phyloP scores from a whole-genome alignment of 2,797 vertebrate species.

The Enteromius treurensis region DNA sequence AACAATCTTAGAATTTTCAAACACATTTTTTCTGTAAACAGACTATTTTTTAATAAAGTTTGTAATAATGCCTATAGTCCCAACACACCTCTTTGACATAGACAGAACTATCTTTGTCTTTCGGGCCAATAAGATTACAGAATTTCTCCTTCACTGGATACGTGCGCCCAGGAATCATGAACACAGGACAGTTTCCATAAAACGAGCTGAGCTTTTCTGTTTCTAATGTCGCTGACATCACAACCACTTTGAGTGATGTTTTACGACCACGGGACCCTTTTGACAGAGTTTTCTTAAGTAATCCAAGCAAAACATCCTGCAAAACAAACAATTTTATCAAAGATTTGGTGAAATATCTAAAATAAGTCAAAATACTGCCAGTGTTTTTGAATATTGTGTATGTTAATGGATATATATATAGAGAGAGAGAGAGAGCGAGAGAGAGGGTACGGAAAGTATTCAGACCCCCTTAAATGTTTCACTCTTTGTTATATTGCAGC shows the following conservation, averaged over 20 bases:
- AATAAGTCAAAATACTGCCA: neutral
- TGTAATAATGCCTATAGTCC: neutral
- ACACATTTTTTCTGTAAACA: neutral
- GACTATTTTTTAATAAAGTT: neutral
- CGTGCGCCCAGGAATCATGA: conserved; percentile 90
- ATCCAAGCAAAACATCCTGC: conserved; percentile 94
- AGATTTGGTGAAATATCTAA: neutral
- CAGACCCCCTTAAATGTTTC: too few species aligned
- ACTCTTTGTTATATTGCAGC: too few species aligned
- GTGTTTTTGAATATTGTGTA: neutral
- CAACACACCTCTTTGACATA: conserved; percentile 90
- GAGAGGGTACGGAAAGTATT: too few species aligned
- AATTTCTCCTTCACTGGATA: conserved; percentile 90
- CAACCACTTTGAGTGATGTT: conserved; percentile 86
- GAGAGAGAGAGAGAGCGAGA: too few species aligned
- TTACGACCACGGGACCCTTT: conserved; percentile 72
- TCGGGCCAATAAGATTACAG: conserved; percentile 88
- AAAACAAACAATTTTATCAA: conserved; percentile 40
- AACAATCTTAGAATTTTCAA: neutral
- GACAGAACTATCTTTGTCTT: conserved; percentile 85
- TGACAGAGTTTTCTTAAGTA: conserved; percentile 89
- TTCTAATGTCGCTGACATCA: conserved; percentile 98
- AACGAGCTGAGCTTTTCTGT: conserved; percentile 89
- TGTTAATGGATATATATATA: neutral
- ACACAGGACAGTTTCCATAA: conserved; percentile 86